phyloP scores from a whole-genome alignment of 2,797 vertebrate genomes.

The Sphenopsis melanotis region DNA sequence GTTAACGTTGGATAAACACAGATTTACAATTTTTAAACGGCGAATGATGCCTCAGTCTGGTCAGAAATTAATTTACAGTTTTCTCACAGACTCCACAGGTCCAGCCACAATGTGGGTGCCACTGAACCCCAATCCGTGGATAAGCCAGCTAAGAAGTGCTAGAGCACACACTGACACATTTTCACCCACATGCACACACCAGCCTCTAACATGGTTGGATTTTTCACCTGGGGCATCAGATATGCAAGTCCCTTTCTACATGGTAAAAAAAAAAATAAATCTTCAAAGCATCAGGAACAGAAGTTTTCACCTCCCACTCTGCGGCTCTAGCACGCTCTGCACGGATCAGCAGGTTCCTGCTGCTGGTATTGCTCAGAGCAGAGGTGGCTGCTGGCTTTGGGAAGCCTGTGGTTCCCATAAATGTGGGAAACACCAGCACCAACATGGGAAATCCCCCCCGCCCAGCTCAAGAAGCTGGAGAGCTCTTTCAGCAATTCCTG shows the following conservation, averaged over 20 bases:
- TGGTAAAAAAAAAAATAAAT: rapidly evolving
- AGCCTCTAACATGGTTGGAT: not conserved
- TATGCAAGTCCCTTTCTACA: not conserved
- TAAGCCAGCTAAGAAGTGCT: not conserved
- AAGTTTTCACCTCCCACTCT: not conserved
- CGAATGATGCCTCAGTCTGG: not conserved
- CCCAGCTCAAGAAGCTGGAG: not conserved
- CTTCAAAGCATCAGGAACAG: not conserved
- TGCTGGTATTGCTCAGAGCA: not conserved
- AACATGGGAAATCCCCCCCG: not conserved
- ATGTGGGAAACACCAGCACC: not conserved
- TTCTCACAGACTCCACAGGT: not conserved
- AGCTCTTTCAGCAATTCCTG: not conserved
- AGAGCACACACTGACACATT: not conserved
- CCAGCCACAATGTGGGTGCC: not conserved
- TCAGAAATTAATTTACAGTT: not conserved
- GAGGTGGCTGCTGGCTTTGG: not conserved
- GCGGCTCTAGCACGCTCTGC: rapidly evolving
- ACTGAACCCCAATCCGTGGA: not conserved
- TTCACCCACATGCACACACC: rapidly evolving
- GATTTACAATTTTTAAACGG: constrained; percentile 36
- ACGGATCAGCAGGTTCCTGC: not conserved
- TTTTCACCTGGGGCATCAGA: not conserved
- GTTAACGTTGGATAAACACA: constrained; percentile 42
- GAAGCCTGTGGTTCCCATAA: not conserved